Conservation (phyloP, 2,797 vertebrate genomes). For the Monodelphis domestica region DNA sequence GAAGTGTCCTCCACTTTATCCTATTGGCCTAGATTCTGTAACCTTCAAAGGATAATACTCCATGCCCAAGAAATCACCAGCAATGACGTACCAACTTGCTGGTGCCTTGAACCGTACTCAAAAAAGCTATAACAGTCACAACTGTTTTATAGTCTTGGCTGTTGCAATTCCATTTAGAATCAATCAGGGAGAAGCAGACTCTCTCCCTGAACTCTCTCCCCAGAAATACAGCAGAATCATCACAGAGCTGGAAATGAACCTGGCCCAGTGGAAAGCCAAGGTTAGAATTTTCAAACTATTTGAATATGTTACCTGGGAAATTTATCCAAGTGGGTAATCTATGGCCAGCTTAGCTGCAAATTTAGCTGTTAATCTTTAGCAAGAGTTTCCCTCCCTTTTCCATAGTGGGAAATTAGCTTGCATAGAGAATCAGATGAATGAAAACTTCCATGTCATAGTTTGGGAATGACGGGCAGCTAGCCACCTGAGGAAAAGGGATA, state of each 20-base stretch:
- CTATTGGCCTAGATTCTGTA: background rate
- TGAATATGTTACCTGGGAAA: conserved; percentile 23
- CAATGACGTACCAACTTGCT: accelerated
- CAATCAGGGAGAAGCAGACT: background rate
- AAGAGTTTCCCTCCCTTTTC: conserved; percentile 31
- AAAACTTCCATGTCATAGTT: background rate
- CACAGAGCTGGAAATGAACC: background rate
- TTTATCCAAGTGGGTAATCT: background rate
- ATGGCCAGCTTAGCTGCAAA: background rate
- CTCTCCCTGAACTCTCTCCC: accelerated
- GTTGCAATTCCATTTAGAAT: accelerated
- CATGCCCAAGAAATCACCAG: accelerated
- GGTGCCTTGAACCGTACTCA: accelerated
- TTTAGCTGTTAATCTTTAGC: conserved; percentile 9
- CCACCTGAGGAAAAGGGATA: background rate
- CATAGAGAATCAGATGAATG: background rate
- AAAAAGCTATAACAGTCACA: accelerated
- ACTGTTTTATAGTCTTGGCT: accelerated
- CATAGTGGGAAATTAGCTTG: background rate
- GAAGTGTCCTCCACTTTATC: background rate
- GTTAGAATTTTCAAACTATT: background rate
- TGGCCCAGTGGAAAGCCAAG: accelerated
- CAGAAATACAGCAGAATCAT: conserved; percentile 13
- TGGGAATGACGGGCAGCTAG: background rate
- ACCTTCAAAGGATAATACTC: background rate